phyloP scores from a whole-genome alignment of 2,797 vertebrate genomes.

The Sphenodon punctatus region DNA sequence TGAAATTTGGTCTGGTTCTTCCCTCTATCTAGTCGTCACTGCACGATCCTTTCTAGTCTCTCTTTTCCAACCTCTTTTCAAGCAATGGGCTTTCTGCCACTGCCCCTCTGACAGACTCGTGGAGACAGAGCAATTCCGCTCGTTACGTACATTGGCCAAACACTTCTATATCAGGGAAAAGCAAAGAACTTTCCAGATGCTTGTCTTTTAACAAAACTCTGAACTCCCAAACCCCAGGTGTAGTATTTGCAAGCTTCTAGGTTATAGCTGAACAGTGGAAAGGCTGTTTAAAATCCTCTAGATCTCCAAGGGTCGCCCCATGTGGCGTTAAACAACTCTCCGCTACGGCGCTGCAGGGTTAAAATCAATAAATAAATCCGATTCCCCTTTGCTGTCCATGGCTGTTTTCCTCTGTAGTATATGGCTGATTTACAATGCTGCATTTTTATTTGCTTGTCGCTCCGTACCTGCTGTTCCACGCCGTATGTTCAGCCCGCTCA shows the following conservation, averaged over 20 bases:
- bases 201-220: too few species aligned
- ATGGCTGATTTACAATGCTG: background rate
- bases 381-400: background rate
- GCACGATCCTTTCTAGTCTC: too few species aligned
- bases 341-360: background rate
- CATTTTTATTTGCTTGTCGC: background rate
- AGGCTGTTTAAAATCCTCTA: background rate
- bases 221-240: background rate
- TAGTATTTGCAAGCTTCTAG: background rate
- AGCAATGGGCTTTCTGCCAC: background rate
- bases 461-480: background rate
- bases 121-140: background rate
- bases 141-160: background rate
- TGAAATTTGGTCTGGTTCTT: background rate
- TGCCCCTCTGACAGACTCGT: slow-evolving; percentile 25
- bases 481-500: background rate
- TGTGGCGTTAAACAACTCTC: slow-evolving; percentile 16
- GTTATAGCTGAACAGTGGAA: background rate
- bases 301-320: background rate
- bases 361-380: too few species aligned
- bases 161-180: background rate
- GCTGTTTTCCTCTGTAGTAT: slow-evolving; percentile 31
- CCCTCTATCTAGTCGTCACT: background rate
- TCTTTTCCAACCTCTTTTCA: too few species aligned
- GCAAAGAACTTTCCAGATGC: background rate